Base-by-base conservation (phyloP, 2,888 invertebrate species). In the Disparrhopalites patrizii region DNA sequence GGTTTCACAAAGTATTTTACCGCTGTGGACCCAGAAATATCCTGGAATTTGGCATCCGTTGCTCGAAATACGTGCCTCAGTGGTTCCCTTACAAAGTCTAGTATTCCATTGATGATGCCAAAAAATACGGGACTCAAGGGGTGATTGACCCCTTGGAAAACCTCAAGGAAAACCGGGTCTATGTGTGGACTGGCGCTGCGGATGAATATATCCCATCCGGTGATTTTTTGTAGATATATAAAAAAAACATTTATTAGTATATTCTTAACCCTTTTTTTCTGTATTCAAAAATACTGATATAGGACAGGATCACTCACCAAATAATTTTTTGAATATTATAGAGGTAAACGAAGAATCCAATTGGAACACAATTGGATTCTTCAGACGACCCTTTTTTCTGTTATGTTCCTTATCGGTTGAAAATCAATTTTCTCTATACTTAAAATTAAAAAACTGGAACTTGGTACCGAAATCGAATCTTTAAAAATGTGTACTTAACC, bases 131-230 rank as follows among this genome's bases (percentile, higher is more conserved):
- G n/a, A 28, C 62, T 15, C 15, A 20, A 28, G 62, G 68, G n/a
- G 18, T 70, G 23, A 72, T 73, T 56, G 73, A 73, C 38, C 65
- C 68, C 0, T 33, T 72, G n/a, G 20, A 23, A 10, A 70, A 68
- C 61, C 23, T 73, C 2, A 58, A 55, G 15, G 28, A 47, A 20
- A 67, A 72, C 33, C 36, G 58, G 56, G 65, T 73, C 47, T 73
- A 68, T 57, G 67, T 73, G 15, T 73, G 73, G 73, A 72, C 62
- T 13, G 73, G 73, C 10, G 62, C 38, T 1, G 15, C 57, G 25
- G 73, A 73, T 58, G 68, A 65, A 61, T 73, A 68, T 55, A 56
- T 73, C 23, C 73, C 73, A 20, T 23, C 62, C 31, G 64, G 71
- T 73, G 38, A 62, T 20, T 51, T 20, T 23, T 25, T 38, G 23